Conservation (phyloP, 2,888 invertebrate genomes). For the Drosophila suboccidentalis region DNA sequence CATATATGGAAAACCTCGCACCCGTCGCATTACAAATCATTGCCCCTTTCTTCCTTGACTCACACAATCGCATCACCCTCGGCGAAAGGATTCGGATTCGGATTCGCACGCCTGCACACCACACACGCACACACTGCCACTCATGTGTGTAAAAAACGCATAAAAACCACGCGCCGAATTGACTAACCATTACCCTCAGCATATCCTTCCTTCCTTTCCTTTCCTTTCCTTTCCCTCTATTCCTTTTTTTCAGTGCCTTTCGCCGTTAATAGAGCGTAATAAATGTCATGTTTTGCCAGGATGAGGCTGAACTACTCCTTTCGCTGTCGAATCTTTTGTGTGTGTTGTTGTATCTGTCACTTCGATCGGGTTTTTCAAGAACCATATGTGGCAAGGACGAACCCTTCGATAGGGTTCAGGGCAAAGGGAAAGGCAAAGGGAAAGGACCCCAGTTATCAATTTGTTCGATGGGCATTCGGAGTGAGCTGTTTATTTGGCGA, state of each 20-base stretch:
- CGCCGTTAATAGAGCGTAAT: constrained; percentile 80
- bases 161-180: constrained; percentile 50
- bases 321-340: constrained; percentile 41
- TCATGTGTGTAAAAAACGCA: constrained; percentile 57
- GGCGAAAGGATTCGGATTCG: constrained; percentile 76
- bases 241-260: constrained; percentile 15
- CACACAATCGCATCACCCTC: constrained; percentile 47
- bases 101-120: constrained; percentile 66
- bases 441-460: constrained; percentile 42
- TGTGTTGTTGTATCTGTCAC: constrained; percentile 31
- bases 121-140: constrained; percentile 20
- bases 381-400: constrained; percentile 40
- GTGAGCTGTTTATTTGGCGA: constrained; percentile 64
- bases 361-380: constrained; percentile 42
- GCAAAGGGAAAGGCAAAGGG: background rate
- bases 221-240: background rate
- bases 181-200: constrained; percentile 56
- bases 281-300: constrained; percentile 77
- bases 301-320: constrained; percentile 62
- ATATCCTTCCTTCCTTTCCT: constrained; percentile 33
- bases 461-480: constrained; percentile 28
- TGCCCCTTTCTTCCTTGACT: constrained; percentile 21
- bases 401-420: constrained; percentile 42
- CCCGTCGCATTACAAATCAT: constrained; percentile 68
- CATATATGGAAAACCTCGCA: constrained; percentile 63